A percentile compares a stretch with the other conserved stretches of the same genome.
phyloP scores from a whole-genome alignment of 2,888 invertebrate species.

The Alitta virens region DNA sequence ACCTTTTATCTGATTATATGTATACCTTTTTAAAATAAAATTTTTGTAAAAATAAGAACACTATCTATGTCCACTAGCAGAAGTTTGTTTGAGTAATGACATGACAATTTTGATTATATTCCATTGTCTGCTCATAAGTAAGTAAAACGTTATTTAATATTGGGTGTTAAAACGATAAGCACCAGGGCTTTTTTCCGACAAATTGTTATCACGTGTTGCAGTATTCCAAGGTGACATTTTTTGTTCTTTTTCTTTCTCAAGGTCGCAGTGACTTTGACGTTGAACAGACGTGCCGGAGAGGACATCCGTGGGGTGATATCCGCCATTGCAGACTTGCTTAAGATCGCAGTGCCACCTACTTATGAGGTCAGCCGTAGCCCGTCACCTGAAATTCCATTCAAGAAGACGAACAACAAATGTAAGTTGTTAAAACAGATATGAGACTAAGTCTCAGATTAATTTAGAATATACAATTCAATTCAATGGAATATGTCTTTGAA shows the following conservation, averaged over 20 bases:
- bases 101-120: no score
- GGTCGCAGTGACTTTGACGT: slow-evolving; percentile 88
- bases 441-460: background rate
- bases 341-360: slow-evolving; percentile 84
- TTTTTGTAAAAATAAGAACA: no score
- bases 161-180: slow-evolving; percentile 3
- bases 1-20: no score
- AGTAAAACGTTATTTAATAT: no score
- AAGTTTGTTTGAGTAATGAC: no score
- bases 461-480: no score
- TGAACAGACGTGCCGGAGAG: slow-evolving; percentile 91
- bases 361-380: slow-evolving; percentile 70
- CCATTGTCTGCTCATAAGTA: slow-evolving; percentile 60
- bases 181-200: no score
- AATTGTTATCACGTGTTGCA: no score
- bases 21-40: no score
- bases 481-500: no score
- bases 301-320: slow-evolving; percentile 87
- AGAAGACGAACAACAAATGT: slow-evolving; percentile 12
- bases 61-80: no score
- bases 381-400: slow-evolving; percentile 35
- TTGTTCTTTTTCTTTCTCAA: slow-evolving; percentile 23
- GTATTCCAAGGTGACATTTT: no score
- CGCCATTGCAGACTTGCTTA: slow-evolving; percentile 86
- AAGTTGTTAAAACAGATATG: slow-evolving; percentile 5